Conservation (phyloP, 2,888 invertebrate genomes). For the Listrodromus nycthemerus region DNA sequence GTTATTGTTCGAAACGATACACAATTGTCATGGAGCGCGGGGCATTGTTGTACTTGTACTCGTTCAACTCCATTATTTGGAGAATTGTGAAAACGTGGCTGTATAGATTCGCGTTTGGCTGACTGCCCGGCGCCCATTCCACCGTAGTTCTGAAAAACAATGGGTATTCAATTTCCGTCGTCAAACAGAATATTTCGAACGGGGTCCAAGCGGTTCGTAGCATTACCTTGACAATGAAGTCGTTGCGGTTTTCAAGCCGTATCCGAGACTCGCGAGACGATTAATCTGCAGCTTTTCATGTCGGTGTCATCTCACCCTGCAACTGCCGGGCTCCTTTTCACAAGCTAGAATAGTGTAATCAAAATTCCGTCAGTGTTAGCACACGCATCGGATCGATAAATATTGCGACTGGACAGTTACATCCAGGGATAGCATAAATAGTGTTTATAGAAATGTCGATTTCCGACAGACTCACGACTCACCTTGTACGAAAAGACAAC, state of each 20-base stretch:
- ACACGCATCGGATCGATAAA: neutral
- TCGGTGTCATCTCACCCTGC: slow-evolving; percentile 46
- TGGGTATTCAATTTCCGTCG: slow-evolving; percentile 5
- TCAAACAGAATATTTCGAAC: neutral
- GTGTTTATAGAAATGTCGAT: neutral
- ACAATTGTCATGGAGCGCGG: slow-evolving; percentile 6
- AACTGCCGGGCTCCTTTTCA: slow-evolving; percentile 44
- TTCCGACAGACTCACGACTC: slow-evolving; percentile 8
- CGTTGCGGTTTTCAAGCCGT: slow-evolving; percentile 1
- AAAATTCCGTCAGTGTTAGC: slow-evolving; percentile 4
- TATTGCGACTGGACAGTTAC: neutral
- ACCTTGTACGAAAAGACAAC: slow-evolving; percentile 55
- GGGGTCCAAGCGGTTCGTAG: neutral
- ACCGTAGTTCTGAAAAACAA: slow-evolving; percentile 9
- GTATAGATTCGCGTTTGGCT: slow-evolving; percentile 1
- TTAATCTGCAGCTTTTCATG: slow-evolving; percentile 30
- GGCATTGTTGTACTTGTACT: slow-evolving; percentile 22
- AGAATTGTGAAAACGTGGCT: slow-evolving; percentile 15
- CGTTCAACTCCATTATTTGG: slow-evolving; percentile 14
- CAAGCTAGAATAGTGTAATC: slow-evolving; percentile 45
- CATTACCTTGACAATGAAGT: slow-evolving; percentile 29
- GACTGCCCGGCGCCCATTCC: slow-evolving; percentile 7
- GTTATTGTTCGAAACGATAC: slow-evolving; percentile 10
- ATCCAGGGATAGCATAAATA: neutral
- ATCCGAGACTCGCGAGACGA: slow-evolving; percentile 10